Evolutionary conservation across 2,797 vertebrate species (phyloP), one percentile per base, ranked within the genome.

Genomic region (Hipposideros larvatus): DNA sequence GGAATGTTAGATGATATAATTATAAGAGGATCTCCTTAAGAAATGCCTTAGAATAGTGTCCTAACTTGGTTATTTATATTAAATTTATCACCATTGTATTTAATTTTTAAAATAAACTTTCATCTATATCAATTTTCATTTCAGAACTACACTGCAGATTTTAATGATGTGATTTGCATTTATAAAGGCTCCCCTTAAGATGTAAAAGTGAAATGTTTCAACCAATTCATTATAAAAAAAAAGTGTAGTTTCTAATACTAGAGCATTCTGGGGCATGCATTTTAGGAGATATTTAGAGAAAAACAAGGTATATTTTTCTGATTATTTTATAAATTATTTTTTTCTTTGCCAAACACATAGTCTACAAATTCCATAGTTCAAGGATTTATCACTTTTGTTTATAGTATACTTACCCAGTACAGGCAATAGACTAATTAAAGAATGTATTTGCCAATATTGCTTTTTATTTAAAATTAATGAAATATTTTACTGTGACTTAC

Each of bases 11-110:
- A 80, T 88, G 59, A 87, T 59, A 57, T 63, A 61, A 87, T 90
- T 83, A 74, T 55, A 92, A 24, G n/a, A 57, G 53, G 22, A 15
- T 11, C 2, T 63, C 55, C 37, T 24, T 41, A 80, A 93, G 46
- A 86, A 90, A 84, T 15, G 37, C 82, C 70, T 90, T 89, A 68
- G 28, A 86, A 83, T 79, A 71, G 18, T 80, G 90, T 92, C 92
- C 28, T 82, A 86, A 37, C 24, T 88, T 87, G 53, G 74, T 95
- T 87, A 77, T 34, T 63, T 63, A 51, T 37, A 18, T 94, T 70
- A 66, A 5, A 90, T 51, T 68, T 41, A 90, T 92, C n/a, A 66
- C 5, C 7, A 85, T 53, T 37, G 4, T 75, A 7, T 55, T 87
- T 92, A 28, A 13, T 71, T 53, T 70, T 55, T 77, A 73, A 73